Conservation (phyloP, 2,888 invertebrate species). For the Lasioglossum marginatum region DNA sequence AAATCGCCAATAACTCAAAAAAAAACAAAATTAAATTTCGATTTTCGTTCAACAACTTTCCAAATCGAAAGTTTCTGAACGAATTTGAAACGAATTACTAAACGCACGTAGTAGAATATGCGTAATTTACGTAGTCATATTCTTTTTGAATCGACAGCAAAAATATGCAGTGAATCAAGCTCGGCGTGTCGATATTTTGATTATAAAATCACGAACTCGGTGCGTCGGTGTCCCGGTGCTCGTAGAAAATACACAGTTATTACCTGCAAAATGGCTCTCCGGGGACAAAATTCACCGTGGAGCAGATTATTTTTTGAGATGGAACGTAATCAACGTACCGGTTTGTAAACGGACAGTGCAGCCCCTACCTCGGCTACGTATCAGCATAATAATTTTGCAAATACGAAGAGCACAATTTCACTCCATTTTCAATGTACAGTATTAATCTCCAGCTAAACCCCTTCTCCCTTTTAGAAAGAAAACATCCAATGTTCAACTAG, state of each 20-base stretch:
- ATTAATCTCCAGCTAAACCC: neutral
- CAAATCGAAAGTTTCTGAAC: neutral
- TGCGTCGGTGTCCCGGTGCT: neutral
- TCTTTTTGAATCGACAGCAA: neutral
- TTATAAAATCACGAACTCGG: conserved; percentile 25
- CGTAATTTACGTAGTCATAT: neutral
- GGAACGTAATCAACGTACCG: conserved; percentile 65
- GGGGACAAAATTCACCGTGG: conserved; percentile 23
- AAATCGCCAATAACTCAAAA: neutral
- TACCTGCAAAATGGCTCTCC: conserved; percentile 28
- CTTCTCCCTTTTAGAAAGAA: neutral
- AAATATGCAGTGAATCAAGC: conserved; percentile 2
- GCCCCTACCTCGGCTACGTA: conserved; percentile 13
- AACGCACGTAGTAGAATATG: neutral
- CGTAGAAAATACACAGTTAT: conserved; percentile 27
- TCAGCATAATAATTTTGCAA: neutral
- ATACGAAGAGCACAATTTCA: neutral
- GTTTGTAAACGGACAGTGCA: conserved; percentile 51
- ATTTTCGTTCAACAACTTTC: neutral
- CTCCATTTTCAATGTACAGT: neutral
- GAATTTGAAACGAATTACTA: neutral
- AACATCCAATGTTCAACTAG: neutral
- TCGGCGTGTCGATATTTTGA: conserved; percentile 13
- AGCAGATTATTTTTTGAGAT: conserved; percentile 65
- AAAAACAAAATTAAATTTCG: neutral